These are phyloP conservation scores for Hydractinia symbiolongicarpus DNA, from an alignment of 30 jellyfish, hydroid and myxozoan genomes.

Conservation along the genomic window DNA sequence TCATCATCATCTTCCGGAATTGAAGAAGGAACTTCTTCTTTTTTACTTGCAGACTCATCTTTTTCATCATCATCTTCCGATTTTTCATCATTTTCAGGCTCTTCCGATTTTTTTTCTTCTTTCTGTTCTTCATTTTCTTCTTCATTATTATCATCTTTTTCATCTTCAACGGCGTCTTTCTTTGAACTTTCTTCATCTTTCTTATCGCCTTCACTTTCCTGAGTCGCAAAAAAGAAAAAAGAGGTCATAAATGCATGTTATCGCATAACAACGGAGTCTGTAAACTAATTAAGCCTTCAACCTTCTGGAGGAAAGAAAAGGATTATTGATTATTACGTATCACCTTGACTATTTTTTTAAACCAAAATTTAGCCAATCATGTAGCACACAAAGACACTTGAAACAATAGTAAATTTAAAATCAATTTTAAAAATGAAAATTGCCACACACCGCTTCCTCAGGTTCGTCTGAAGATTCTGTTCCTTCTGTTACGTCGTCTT, in stretches of 20 bases:
- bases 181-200: not conserved
- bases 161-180: not conserved
- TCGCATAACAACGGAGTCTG: too few relatives aligned
- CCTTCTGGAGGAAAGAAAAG: too few relatives aligned
- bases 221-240: too few relatives aligned
- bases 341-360: too few relatives aligned
- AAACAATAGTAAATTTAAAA: too few relatives aligned
- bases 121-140: not conserved
- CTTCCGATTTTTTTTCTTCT: not conserved
- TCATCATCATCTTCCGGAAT: conserved; percentile 3
- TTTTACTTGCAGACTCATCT: not conserved
- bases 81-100: not conserved
- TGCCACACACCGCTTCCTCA: not conserved
- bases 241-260: too few relatives aligned
- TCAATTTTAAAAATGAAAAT: not conserved
- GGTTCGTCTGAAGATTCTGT: not conserved
- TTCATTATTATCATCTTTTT: not conserved
- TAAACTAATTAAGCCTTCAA: too few relatives aligned
- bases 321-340: too few relatives aligned
- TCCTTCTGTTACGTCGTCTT: conserved; percentile 11
- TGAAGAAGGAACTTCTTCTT: conserved; percentile 5
- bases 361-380: too few relatives aligned
- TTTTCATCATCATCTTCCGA: not conserved
- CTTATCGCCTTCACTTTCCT: not conserved
- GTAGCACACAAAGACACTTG: too few relatives aligned